phyloP scores from a whole-genome alignment of 2,888 invertebrate species.

The Nymphalis polychloros region DNA sequence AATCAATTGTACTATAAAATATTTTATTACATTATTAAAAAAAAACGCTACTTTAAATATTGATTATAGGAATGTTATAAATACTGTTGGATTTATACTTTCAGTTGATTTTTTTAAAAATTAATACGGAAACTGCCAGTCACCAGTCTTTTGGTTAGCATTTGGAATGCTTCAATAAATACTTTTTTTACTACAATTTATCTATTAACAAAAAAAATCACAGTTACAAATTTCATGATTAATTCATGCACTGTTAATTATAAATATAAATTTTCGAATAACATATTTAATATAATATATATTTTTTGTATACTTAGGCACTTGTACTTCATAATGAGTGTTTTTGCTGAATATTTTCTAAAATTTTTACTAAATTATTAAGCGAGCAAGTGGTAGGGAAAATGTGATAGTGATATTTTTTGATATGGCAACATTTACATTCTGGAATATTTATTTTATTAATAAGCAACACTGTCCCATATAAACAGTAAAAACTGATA shows the following conservation, averaged over 20 bases:
- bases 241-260: slow-evolving; percentile 25
- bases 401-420: background rate
- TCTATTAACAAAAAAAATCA: slow-evolving; percentile 38
- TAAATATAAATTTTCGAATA: slow-evolving; percentile 10
- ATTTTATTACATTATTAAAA: slow-evolving; percentile 35
- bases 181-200: slow-evolving; percentile 22
- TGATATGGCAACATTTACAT: background rate
- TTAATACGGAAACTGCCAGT: slow-evolving; percentile 31
- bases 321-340: slow-evolving; percentile 24
- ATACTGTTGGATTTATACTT: slow-evolving; percentile 49
- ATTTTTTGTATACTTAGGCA: slow-evolving; percentile 21
- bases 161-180: slow-evolving; percentile 30
- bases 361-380: slow-evolving; percentile 10
- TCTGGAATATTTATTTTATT: too few species aligned
- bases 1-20: slow-evolving; percentile 54
- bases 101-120: slow-evolving; percentile 8
- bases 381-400: slow-evolving; percentile 7
- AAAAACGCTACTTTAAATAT: slow-evolving; percentile 28
- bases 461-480: too few species aligned
- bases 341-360: slow-evolving; percentile 15
- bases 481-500: too few species aligned
- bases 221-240: slow-evolving; percentile 37
- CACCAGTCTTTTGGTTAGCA: slow-evolving; percentile 40
- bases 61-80: slow-evolving; percentile 57
- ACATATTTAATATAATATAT: slow-evolving; percentile 8